Percentiles rank a stretch among this genome's conserved stretches.
Evolutionary conservation across 2,113 vertebrate species (phyloP).

Genomic region (Phalacrocorax aristotelis): DNA sequence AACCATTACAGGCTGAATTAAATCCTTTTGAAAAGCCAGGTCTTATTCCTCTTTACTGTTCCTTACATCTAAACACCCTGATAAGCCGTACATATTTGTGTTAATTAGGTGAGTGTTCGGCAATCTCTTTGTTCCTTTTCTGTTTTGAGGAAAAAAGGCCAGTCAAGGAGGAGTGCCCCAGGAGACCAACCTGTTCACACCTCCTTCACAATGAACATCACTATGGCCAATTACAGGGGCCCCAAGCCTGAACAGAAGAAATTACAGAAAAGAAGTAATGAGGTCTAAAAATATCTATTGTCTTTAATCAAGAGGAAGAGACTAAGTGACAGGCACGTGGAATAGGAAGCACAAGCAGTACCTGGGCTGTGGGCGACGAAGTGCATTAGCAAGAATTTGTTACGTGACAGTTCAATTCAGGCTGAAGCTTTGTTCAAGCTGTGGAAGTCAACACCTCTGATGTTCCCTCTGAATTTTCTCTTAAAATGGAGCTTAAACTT

Average conservation of each 20-base stretch:
- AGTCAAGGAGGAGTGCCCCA: not conserved
- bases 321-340: not conserved
- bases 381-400: not conserved
- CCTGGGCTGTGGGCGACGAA: not conserved
- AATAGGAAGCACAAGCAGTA: not conserved
- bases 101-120: not conserved
- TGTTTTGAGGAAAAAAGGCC: not conserved
- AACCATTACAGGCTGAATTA: not conserved
- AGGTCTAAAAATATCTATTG: not conserved
- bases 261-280: not conserved
- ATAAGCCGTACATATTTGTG: not conserved
- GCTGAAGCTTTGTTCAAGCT: not conserved
- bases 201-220: not conserved
- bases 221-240: not conserved
- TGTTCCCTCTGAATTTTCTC: not conserved
- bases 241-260: not conserved
- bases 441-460: not conserved
- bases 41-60: not conserved
- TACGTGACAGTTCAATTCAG: not conserved
- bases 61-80: not conserved
- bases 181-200: not conserved
- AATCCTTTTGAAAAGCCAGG: conserved; percentile 26
- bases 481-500: not conserved
- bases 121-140: not conserved
- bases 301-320: not conserved